These are phyloP conservation scores for Geothlypis trichas DNA, from an alignment of 2,113 vertebrate species.

Conservation along the genomic window DNA sequence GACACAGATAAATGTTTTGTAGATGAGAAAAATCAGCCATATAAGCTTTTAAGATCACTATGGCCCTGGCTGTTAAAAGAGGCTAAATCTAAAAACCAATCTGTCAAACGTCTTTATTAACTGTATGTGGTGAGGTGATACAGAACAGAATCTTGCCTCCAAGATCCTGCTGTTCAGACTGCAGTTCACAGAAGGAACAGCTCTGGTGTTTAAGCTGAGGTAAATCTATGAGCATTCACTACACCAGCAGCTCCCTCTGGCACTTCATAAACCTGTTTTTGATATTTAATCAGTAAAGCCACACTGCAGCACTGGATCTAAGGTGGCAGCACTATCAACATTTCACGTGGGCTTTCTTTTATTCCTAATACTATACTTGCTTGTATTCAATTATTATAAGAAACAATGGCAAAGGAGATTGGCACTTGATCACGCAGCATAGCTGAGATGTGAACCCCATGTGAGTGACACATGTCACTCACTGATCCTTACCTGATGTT, in stretches of 20 bases:
- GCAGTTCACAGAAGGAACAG: neutral
- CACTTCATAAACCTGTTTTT: neutral
- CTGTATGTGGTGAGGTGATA: neutral
- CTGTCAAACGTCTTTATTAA: neutral
- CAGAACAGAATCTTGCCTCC: neutral
- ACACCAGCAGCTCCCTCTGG: neutral
- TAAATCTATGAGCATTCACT: neutral
- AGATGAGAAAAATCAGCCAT: neutral
- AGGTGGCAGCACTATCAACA: neutral
- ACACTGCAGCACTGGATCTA: neutral
- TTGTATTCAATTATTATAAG: neutral
- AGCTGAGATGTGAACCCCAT: neutral
- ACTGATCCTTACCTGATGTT: conserved; percentile 87
- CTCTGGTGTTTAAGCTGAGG: neutral
- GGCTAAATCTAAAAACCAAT: neutral
- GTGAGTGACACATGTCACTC: neutral
- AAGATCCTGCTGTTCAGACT: neutral
- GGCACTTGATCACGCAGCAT: fast-evolving
- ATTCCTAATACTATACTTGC: neutral
- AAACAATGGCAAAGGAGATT: neutral
- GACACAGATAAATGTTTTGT: neutral
- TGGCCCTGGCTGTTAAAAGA: neutral
- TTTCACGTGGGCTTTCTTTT: neutral
- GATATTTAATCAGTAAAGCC: neutral
- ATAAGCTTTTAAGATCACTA: neutral